phyloP scores from a whole-genome alignment of 30 jellyfish, hydroid and myxozoan species.

The Catostylus mosaicus region DNA sequence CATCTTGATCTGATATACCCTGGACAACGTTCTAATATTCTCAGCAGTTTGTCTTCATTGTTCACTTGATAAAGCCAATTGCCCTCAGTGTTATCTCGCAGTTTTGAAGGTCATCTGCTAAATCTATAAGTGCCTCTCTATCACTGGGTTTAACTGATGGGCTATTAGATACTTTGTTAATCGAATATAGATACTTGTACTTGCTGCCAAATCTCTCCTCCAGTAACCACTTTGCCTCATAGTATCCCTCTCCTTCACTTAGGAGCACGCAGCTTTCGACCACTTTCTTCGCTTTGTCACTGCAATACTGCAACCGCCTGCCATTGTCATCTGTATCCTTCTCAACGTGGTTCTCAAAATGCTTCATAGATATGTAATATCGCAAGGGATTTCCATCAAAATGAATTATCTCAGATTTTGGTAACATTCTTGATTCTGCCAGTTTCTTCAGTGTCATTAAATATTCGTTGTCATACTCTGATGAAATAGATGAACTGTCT shows the following conservation, averaged over 20 bases:
- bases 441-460: conserved; percentile 28
- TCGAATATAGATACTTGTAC: conserved; percentile 14
- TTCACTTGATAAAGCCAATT: conserved; percentile 54
- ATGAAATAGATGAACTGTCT: conserved; percentile 12
- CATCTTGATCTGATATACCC: conserved; percentile 59
- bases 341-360: conserved; percentile 35
- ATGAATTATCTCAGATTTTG: conserved; percentile 36
- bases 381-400: conserved; percentile 50
- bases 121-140: conserved; percentile 51
- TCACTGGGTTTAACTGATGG: conserved; percentile 52
- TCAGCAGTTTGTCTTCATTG: conserved; percentile 62
- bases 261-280: conserved; percentile 36
- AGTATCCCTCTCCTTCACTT: conserved; percentile 37
- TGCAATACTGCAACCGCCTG: conserved; percentile 45
- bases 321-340: conserved; percentile 31
- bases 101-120: conserved; percentile 66
- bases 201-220: conserved; percentile 60
- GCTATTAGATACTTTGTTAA: conserved; percentile 44
- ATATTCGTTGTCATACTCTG: conserved; percentile 37
- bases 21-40: conserved; percentile 65
- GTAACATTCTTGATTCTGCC: conserved; percentile 53
- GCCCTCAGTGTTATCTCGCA: conserved; percentile 62
- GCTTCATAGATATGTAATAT: conserved; percentile 18
- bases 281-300: conserved; percentile 42
- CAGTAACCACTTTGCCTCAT: conserved; percentile 28